Evolutionary conservation across 2,797 vertebrate genomes (phyloP).

Genomic region (Dermochelys coriacea): DNA sequence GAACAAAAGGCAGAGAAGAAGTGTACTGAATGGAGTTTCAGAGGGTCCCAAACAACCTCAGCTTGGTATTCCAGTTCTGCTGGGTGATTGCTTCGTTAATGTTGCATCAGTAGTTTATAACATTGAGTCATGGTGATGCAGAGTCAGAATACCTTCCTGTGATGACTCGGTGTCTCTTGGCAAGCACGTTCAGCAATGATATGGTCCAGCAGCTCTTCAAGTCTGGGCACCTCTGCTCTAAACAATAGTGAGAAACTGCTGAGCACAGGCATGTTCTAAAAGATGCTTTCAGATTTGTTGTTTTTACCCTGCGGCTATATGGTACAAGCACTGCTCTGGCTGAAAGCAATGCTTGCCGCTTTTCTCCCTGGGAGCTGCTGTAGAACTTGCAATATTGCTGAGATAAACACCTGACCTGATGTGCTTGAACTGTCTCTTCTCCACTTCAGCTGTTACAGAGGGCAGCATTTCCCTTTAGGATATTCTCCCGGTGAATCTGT

Average conservation of each 20-base stretch:
- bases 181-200: not conserved
- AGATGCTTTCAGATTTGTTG: not conserved
- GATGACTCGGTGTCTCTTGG: not conserved
- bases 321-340: not conserved
- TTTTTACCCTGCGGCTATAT: not conserved
- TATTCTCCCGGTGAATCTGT: not conserved
- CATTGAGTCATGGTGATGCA: not conserved
- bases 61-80: not conserved
- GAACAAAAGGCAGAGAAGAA: not conserved
- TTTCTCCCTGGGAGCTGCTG: not conserved
- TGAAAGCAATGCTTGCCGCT: not conserved
- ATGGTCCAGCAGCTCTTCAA: not conserved
- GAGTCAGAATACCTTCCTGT: not conserved
- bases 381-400: not conserved
- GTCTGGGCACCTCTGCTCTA: not conserved
- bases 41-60: not conserved
- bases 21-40: not conserved
- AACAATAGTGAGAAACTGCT: not conserved
- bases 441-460: not conserved
- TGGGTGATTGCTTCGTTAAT: not conserved
- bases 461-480: not conserved
- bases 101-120: not conserved
- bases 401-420: not conserved
- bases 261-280: not conserved
- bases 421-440: not conserved